Conservation (phyloP, 2,797 vertebrate genomes). For the Takifugu ocellatus region DNA sequence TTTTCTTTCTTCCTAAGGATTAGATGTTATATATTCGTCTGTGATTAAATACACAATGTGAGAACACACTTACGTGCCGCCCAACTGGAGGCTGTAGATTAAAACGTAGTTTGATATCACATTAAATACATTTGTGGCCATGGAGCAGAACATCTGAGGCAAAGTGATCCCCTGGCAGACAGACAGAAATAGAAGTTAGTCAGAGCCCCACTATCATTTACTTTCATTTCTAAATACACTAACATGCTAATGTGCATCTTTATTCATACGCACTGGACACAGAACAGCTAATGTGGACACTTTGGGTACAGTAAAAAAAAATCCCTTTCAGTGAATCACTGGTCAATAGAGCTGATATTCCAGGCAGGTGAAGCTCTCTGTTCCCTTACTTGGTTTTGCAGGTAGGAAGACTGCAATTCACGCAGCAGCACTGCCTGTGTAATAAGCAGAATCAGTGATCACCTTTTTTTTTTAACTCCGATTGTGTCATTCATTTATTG, state of each 20-base stretch:
- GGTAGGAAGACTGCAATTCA: conserved; percentile 82
- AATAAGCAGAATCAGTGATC: not conserved
- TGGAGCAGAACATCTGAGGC: conserved; percentile 87
- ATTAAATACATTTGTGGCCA: conserved; percentile 84
- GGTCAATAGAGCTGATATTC: not conserved
- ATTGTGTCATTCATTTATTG: not conserved
- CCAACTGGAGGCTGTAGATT: conserved; percentile 79
- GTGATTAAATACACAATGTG: not conserved
- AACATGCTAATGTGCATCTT: too few relatives aligned
- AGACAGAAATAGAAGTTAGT: not conserved
- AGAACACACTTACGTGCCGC: conserved; percentile 82
- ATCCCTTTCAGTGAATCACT: too few relatives aligned
- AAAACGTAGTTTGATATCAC: conserved; percentile 80
- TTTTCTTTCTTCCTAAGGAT: not conserved
- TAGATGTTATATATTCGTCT: not conserved
- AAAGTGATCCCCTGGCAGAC: conserved; percentile 83
- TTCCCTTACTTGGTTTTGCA: conserved; percentile 85
- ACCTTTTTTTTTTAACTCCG: too few relatives aligned
- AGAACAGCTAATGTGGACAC: too few relatives aligned
- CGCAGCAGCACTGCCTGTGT: conserved; percentile 84
- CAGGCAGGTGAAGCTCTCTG: not conserved
- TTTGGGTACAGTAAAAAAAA: too few relatives aligned
- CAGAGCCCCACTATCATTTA: too few relatives aligned
- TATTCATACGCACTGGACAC: too few relatives aligned
- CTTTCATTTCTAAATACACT: too few relatives aligned